A percentile compares a stretch with the other conserved stretches of the same genome.
Evolutionary conservation across 2,113 vertebrate genomes (phyloP).

Genomic region (Odocoileus hemionus): DNA sequence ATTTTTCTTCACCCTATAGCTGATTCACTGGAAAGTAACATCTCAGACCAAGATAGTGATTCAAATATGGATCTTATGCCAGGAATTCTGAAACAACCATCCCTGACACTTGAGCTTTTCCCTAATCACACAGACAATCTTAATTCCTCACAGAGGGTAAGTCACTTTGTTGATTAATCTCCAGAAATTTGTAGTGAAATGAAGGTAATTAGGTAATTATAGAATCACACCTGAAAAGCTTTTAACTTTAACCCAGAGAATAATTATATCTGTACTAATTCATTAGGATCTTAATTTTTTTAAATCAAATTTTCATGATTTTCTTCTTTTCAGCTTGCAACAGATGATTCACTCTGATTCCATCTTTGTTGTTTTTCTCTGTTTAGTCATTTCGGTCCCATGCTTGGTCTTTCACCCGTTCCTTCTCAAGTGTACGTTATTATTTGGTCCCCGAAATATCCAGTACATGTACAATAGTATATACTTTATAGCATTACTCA

Average conservation of each 20-base stretch:
- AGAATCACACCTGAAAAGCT: conserved; percentile 32
- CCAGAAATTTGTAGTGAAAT: conserved; percentile 1
- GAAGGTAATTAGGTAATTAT: neutral
- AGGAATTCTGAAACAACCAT: conserved; percentile 87
- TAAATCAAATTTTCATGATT: neutral
- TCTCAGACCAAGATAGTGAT: conserved; percentile 91
- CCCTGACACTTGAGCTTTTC: conserved; percentile 93
- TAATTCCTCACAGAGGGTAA: conserved; percentile 91
- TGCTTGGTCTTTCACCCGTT: neutral
- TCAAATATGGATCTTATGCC: conserved; percentile 90
- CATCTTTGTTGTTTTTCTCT: neutral
- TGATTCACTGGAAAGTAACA: conserved; percentile 91
- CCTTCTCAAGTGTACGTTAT: neutral
- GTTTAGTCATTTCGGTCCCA: neutral
- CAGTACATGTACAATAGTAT: neutral
- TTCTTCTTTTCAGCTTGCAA: conserved; percentile 28
- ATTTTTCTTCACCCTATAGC: conserved; percentile 78
- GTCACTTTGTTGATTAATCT: conserved; percentile 17
- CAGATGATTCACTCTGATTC: conserved; percentile 4
- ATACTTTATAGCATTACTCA: neutral
- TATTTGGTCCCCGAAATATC: neutral
- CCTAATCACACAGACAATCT: conserved; percentile 93
- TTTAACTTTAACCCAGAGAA: neutral
- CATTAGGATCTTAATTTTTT: conserved; percentile 18
- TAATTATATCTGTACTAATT: conserved; percentile 11